A percentile compares a stretch with the other conserved stretches of the same genome.
Evolutionary conservation across 2,113 vertebrate species (phyloP).

Genomic region (Pterophyllum scalare): DNA sequence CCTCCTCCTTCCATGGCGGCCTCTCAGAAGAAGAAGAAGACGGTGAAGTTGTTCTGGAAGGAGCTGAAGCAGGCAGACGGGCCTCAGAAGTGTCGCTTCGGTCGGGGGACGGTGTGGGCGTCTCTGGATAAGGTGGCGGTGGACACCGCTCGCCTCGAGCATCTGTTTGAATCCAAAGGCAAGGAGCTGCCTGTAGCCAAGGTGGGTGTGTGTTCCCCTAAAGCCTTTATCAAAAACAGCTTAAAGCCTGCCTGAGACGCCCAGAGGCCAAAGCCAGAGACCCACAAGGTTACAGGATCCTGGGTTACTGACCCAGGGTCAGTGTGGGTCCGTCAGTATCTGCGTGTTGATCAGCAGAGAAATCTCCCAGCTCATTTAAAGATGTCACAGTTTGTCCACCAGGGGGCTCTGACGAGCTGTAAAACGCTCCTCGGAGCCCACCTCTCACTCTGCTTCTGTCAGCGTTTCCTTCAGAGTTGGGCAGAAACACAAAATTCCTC

Average conservation of each 20-base stretch:
- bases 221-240: background rate
- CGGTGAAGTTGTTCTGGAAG: constrained; percentile 96
- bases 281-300: background rate
- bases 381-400: background rate
- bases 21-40: constrained; percentile 88
- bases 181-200: constrained; percentile 89
- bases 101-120: constrained; percentile 89
- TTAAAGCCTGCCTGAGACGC: background rate
- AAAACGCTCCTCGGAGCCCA: background rate
- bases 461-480: too few relatives aligned
- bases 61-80: constrained; percentile 87
- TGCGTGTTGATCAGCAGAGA: background rate
- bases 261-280: background rate
- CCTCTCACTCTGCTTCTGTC: too few relatives aligned
- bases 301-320: too few relatives aligned
- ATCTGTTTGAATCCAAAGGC: constrained; percentile 94
- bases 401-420: background rate
- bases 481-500: too few relatives aligned
- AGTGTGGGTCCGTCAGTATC: too few relatives aligned
- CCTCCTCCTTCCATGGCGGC: background rate
- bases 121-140: constrained; percentile 88
- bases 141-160: constrained; percentile 88
- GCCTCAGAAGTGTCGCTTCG: constrained; percentile 80
- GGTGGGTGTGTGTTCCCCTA: constrained; percentile 74
- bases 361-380: background rate